phyloP scores from a whole-genome alignment of 1,140 invertebrate genomes.

The Pygmarrhopalites habei region DNA sequence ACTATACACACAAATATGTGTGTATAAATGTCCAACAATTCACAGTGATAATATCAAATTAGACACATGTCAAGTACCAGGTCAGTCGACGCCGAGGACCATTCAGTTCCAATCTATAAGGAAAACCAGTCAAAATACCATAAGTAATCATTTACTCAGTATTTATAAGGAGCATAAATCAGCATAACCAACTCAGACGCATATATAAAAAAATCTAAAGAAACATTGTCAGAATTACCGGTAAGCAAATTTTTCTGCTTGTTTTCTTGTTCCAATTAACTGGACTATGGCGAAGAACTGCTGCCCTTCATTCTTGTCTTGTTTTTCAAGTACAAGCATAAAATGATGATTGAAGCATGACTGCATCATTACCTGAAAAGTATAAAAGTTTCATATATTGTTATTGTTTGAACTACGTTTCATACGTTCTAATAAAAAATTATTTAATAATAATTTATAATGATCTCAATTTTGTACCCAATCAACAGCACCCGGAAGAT shows the following conservation, averaged over 20 bases:
- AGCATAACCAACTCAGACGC: too few species aligned
- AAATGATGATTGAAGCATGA: constrained; percentile 98
- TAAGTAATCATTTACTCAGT: neutral
- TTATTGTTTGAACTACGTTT: too few species aligned
- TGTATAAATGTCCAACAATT: too few species aligned
- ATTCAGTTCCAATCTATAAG: constrained; percentile 85
- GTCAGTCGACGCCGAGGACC: constrained; percentile 85
- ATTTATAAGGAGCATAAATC: too few species aligned
- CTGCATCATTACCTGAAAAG: constrained; percentile 97
- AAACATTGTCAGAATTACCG: constrained; percentile 65
- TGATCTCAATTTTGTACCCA: too few species aligned
- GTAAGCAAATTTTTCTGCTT: constrained; percentile 98
- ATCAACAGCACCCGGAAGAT: constrained; percentile 97
- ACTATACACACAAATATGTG: too few species aligned
- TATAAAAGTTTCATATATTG: too few species aligned
- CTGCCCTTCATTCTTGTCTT: constrained; percentile 95
- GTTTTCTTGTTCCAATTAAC: constrained; percentile 95
- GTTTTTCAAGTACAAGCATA: constrained; percentile 98
- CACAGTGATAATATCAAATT: too few species aligned
- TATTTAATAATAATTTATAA: too few species aligned
- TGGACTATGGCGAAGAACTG: constrained; percentile 99
- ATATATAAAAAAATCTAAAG: too few species aligned
- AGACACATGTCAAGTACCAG: too few species aligned
- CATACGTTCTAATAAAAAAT: too few species aligned
- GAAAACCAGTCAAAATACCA: neutral